A percentile compares a stretch with the other conserved stretches of the same genome.
These are phyloP conservation scores for Meandrina meandrites DNA, from an alignment of 92 coral and sea anemone genomes.

Conservation along the genomic window DNA sequence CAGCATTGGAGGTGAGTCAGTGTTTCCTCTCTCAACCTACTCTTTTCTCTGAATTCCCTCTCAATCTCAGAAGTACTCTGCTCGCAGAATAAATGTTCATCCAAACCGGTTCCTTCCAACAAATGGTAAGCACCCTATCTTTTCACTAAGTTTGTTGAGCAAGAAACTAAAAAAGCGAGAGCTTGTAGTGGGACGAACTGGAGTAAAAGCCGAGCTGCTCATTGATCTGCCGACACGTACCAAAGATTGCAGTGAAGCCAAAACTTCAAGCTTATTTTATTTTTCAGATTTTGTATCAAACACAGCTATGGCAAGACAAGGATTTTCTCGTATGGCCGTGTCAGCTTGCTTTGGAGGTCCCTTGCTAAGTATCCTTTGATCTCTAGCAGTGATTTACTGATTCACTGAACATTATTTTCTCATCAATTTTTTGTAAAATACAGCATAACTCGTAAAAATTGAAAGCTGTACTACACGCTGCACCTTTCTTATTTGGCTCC, in stretches of 20 bases:
- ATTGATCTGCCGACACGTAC: background rate
- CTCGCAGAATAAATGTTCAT: no score
- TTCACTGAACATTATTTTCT: background rate
- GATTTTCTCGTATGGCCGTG: constrained; percentile 93
- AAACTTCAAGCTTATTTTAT: background rate
- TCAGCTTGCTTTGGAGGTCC: constrained; percentile 99
- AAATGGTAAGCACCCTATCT: no score
- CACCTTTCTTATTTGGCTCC: no score
- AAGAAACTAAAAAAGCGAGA: background rate
- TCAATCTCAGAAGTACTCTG: background rate
- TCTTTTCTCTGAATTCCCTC: background rate
- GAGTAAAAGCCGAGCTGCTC: background rate
- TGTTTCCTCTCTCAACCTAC: no score
- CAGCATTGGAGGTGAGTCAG: constrained; percentile 91
- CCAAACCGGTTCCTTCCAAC: no score
- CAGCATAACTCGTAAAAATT: no score
- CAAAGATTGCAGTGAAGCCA: no score
- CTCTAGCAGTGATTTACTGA: background rate
- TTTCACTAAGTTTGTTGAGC: background rate
- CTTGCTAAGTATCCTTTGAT: constrained; percentile 87
- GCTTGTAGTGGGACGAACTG: background rate
- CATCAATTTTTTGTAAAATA: background rate
- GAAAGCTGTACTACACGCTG: no score
- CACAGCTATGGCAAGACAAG: constrained; percentile 91
- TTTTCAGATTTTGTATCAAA: constrained; percentile 82